These are phyloP conservation scores for Harpalus rufipes DNA, from an alignment of 2,888 invertebrate genomes.

Conservation along the genomic window DNA sequence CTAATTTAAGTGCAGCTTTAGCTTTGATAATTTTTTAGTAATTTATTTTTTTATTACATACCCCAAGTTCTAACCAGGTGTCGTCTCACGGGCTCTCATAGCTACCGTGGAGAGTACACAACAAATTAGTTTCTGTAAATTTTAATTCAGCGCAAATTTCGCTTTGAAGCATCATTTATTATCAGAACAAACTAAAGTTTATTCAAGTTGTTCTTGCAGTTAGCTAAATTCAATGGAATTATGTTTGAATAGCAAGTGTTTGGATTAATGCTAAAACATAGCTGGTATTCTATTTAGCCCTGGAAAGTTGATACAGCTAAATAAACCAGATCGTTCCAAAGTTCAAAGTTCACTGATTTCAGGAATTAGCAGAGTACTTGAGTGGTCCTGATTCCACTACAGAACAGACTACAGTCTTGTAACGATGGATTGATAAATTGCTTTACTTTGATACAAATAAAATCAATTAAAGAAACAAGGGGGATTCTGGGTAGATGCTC, in stretches of 20 bases:
- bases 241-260: background rate
- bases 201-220: no score
- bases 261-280: background rate
- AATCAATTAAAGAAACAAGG: constrained; percentile 5
- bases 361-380: background rate
- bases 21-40: no score
- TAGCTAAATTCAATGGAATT: no score
- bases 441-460: background rate
- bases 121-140: no score
- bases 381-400: background rate
- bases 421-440: background rate
- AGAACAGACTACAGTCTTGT: background rate
- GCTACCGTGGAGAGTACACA: no score
- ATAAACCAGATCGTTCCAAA: background rate
- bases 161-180: no score
- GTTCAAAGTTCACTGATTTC: constrained; percentile 5
- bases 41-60: no score
- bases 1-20: no score
- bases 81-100: no score
- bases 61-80: no score
- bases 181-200: no score
- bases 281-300: background rate
- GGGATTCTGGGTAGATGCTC: background rate
- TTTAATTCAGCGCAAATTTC: no score
- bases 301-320: background rate